Evolutionary conservation across 2,888 invertebrate genomes (phyloP).

Genomic region (Polyommatus iphigenia): DNA sequence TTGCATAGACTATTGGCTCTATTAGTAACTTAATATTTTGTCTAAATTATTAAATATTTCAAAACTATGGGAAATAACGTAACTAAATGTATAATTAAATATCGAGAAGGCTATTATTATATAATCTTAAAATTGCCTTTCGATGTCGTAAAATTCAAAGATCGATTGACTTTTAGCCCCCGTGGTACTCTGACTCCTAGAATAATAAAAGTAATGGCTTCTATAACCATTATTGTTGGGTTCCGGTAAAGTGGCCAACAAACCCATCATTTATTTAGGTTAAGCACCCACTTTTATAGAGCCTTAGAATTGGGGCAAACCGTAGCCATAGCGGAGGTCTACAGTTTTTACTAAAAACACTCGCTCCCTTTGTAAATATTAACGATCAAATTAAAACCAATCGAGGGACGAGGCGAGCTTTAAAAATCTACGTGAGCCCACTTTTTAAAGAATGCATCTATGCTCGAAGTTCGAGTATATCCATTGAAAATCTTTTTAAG

Average conservation of each 20-base stretch:
- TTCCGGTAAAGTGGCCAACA: background rate
- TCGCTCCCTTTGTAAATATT: background rate
- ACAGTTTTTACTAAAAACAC: conserved; percentile 14
- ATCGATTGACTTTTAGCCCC: background rate
- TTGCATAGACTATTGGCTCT: background rate
- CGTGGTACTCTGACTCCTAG: background rate
- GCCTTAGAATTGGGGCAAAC: conserved; percentile 22
- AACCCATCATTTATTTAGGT: conserved; percentile 28
- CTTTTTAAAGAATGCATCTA: background rate
- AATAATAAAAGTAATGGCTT: conserved; percentile 25
- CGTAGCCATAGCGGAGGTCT: background rate
- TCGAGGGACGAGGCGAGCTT: background rate
- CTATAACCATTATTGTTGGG: conserved; percentile 16
- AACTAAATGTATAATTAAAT: background rate
- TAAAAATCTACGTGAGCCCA: background rate
- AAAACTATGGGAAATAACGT: background rate
- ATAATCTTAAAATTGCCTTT: background rate
- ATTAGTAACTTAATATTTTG: background rate
- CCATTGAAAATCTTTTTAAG: background rate
- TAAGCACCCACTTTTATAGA: conserved; percentile 29
- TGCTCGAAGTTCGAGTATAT: background rate
- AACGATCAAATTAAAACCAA: conserved; percentile 5
- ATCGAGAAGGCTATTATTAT: background rate
- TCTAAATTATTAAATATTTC: background rate
- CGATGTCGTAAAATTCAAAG: background rate